phyloP scores from a whole-genome alignment of 1,140 invertebrate species.

The Drosophila eugracilis region DNA sequence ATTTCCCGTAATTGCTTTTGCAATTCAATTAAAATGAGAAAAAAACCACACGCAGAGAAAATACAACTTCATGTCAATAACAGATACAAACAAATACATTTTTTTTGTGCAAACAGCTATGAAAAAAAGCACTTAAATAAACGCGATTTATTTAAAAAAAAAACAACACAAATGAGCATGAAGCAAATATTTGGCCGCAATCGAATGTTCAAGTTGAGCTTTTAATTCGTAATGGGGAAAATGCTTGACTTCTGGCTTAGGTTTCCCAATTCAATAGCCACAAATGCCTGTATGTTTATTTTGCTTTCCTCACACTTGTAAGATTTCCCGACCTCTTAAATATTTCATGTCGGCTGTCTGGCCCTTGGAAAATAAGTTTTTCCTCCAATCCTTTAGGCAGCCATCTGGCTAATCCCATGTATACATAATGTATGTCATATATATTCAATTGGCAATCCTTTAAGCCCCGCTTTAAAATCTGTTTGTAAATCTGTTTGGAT shows the following conservation, averaged over 20 bases:
- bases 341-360: slow-evolving; percentile 15
- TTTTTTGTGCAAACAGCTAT: slow-evolving; percentile 48
- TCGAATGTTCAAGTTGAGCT: slow-evolving; percentile 25
- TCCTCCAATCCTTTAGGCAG: slow-evolving; percentile 26
- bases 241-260: slow-evolving; percentile 28
- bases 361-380: slow-evolving; percentile 6
- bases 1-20: slow-evolving; percentile 76
- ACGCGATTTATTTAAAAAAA: slow-evolving; percentile 51
- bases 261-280: slow-evolving; percentile 15
- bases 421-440: slow-evolving; percentile 31
- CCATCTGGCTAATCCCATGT: slow-evolving; percentile 33
- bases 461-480: slow-evolving; percentile 65
- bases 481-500: slow-evolving; percentile 68
- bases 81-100: slow-evolving; percentile 62
- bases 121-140: slow-evolving; percentile 27
- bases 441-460: slow-evolving; percentile 56
- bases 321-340: slow-evolving; percentile 3
- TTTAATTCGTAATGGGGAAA: slow-evolving; percentile 14
- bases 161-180: slow-evolving; percentile 52
- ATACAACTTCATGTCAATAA: slow-evolving; percentile 52
- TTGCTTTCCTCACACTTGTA: neutral
- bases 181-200: slow-evolving; percentile 60
- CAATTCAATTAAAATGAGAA: slow-evolving; percentile 68
- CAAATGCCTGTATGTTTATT: slow-evolving; percentile 21
- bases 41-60: slow-evolving; percentile 6